These are phyloP conservation scores for Acromyrmex charruanus DNA, from an alignment of 1,140 invertebrate species.

Conservation along the genomic window DNA sequence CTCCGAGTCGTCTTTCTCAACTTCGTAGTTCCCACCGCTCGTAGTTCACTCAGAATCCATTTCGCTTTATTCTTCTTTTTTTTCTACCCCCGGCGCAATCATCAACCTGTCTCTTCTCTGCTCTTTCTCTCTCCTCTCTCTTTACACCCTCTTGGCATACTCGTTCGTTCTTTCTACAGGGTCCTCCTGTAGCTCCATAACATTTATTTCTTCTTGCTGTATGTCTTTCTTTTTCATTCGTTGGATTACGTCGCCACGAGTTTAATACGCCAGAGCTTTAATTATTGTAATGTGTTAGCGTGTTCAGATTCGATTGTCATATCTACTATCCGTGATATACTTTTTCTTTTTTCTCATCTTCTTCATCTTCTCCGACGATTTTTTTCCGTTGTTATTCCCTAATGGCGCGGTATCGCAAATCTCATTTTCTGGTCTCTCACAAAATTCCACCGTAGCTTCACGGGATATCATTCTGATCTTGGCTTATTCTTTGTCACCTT, in stretches of 20 bases:
- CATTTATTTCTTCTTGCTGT: conserved; percentile 16
- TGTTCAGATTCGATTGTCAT: conserved; percentile 51
- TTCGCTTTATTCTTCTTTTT: conserved; percentile 42
- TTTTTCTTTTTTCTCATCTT: conserved; percentile 60
- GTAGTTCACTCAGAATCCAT: conserved; percentile 43
- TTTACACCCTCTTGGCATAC: conserved; percentile 18
- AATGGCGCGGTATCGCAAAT: neutral
- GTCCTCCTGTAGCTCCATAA: conserved; percentile 29
- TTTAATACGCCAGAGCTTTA: conserved; percentile 68
- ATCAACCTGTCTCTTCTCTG: conserved; percentile 1
- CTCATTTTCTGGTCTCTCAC: neutral
- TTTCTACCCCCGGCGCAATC: conserved; percentile 41
- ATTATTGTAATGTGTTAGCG: conserved; percentile 72
- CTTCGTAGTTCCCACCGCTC: conserved; percentile 54
- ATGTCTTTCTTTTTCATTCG: conserved; percentile 29
- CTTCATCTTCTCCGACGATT: neutral
- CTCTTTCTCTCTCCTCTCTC: conserved; percentile 7
- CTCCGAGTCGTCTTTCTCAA: neutral
- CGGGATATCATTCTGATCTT: neutral
- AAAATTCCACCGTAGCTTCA: neutral
- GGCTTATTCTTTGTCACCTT: conserved; percentile 3
- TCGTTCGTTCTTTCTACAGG: conserved; percentile 28
- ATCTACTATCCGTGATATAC: conserved; percentile 15
- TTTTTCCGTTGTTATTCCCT: neutral
- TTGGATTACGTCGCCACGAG: conserved; percentile 42